Percentiles rank a stretch among this genome's conserved stretches.
Evolutionary conservation across 2,113 vertebrate species (phyloP).

Genomic region (Ammodytes dubius): DNA sequence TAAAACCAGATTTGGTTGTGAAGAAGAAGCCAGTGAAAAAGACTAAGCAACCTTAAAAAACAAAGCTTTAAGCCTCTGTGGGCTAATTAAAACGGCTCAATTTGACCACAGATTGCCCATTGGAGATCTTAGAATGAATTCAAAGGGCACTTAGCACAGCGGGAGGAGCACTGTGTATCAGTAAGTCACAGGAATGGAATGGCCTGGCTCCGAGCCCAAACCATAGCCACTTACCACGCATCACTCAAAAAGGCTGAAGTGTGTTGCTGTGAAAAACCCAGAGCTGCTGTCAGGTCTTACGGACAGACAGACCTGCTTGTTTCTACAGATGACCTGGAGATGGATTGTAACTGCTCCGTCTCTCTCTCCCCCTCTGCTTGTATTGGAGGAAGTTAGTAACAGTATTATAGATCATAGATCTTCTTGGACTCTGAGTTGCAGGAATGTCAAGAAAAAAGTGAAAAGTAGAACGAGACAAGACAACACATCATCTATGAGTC

Average conservation of each 20-base stretch:
- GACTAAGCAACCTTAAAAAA: conserved; percentile 35
- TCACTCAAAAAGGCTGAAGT: conserved; percentile 53
- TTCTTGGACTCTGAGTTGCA: conserved; percentile 14
- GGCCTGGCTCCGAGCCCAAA: conserved; percentile 57
- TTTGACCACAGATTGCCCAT: conserved; percentile 76
- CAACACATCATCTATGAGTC: conserved; percentile 47
- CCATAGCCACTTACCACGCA: conserved; percentile 62
- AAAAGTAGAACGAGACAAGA: not conserved
- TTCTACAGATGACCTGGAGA: conserved; percentile 54
- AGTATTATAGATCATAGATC: not conserved
- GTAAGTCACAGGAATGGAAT: conserved; percentile 72
- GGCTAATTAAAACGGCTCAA: conserved; percentile 75
- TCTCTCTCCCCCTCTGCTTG: not conserved
- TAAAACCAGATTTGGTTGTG: conserved; percentile 24
- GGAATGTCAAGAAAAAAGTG: conserved; percentile 39
- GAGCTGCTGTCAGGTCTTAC: conserved; percentile 38
- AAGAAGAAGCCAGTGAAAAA: conserved; percentile 25
- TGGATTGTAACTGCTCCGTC: conserved; percentile 31
- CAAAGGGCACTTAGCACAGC: conserved; percentile 64
- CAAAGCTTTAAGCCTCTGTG: conserved; percentile 49
- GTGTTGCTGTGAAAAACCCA: conserved; percentile 45
- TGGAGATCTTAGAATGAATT: conserved; percentile 74
- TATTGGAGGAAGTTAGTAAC: conserved; percentile 25
- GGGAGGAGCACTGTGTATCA: conserved; percentile 55
- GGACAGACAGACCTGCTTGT: conserved; percentile 23